Percentiles rank a stretch among this genome's conserved stretches.
Conservation (phyloP, 1,140 invertebrate genomes). For the Ruditapes philippinarum region DNA sequence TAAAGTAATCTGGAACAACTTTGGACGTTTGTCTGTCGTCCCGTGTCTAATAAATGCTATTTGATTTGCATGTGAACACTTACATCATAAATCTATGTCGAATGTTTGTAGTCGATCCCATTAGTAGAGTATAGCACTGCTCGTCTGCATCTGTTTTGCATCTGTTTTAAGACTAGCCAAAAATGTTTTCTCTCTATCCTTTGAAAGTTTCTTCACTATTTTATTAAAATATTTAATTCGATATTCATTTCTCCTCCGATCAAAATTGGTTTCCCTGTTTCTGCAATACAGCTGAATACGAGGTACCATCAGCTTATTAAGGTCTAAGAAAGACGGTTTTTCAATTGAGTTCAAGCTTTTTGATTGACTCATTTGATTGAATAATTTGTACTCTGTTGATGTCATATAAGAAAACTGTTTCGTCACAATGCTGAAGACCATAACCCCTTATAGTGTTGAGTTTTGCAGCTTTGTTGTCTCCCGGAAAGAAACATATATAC, state of each 20-base stretch:
- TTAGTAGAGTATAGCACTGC: neutral
- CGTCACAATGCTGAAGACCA: neutral
- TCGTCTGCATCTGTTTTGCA: neutral
- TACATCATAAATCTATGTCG: conserved; percentile 51
- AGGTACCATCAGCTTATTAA: conserved; percentile 23
- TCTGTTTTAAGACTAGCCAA: neutral
- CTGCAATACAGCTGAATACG: neutral
- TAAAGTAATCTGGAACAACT: conserved; percentile 32
- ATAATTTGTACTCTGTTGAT: conserved; percentile 4
- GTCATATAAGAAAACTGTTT: conserved; percentile 47
- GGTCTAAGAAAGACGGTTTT: neutral
- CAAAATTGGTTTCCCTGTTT: conserved; percentile 30
- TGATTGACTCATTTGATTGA: conserved; percentile 1
- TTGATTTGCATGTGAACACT: conserved; percentile 6
- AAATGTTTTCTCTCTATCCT: neutral
- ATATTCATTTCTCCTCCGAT: conserved; percentile 49
- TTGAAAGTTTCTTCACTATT: conserved; percentile 34
- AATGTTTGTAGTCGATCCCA: neutral
- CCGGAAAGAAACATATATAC: conserved; percentile 39
- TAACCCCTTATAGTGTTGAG: conserved; percentile 23
- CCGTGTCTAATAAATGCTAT: conserved; percentile 16
- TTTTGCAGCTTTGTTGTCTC: conserved; percentile 23
- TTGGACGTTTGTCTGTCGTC: neutral
- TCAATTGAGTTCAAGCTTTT: conserved; percentile 26
- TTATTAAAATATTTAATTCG: neutral